Conservation (phyloP, 2,113 vertebrate genomes). For the Elachura formosa region DNA sequence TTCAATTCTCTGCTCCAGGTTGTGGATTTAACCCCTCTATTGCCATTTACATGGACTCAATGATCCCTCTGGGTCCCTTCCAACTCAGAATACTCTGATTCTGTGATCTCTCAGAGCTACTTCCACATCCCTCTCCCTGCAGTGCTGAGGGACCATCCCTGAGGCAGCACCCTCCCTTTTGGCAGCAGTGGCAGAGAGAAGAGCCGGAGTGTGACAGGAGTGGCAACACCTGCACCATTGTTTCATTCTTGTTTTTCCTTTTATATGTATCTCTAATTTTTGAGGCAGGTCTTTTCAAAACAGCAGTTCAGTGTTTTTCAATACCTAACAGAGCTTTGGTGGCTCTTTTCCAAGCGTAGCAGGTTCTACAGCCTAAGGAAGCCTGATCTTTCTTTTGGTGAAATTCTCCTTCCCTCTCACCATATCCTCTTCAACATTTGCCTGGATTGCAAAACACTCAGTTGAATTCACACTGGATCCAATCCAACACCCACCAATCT, state of each 20-base stretch:
- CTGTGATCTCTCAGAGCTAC: background rate
- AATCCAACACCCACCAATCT: background rate
- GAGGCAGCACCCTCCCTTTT: background rate
- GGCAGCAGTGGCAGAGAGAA: background rate
- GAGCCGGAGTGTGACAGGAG: background rate
- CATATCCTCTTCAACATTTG: background rate
- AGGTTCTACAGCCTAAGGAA: background rate
- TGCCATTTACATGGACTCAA: background rate
- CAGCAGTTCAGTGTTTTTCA: background rate
- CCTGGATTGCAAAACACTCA: background rate
- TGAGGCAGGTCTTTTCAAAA: background rate
- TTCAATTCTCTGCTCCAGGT: background rate
- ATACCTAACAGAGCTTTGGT: background rate
- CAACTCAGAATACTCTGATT: background rate
- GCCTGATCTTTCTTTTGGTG: background rate
- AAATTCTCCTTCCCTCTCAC: background rate
- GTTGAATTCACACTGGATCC: background rate
- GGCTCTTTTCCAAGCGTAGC: background rate
- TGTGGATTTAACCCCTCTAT: background rate
- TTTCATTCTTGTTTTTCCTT: background rate
- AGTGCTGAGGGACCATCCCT: background rate
- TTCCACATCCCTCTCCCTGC: background rate
- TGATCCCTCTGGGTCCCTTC: background rate
- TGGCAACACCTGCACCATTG: background rate
- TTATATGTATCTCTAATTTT: background rate